Percentiles rank a stretch among this genome's conserved stretches.
phyloP scores from a whole-genome alignment of 2,888 invertebrate genomes.

The Agrilus mali region DNA sequence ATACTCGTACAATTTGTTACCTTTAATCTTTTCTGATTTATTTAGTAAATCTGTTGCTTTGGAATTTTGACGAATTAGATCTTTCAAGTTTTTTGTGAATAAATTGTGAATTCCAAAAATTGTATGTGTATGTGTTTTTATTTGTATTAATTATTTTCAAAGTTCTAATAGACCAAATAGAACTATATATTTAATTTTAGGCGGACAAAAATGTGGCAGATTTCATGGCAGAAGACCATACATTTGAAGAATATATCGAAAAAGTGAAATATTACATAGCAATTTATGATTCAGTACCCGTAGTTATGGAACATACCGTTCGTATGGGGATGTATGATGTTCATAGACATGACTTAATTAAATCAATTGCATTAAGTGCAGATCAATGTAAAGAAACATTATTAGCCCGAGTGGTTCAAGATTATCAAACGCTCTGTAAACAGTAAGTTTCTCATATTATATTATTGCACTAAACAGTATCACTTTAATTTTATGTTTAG shows the following conservation, averaged over 20 bases:
- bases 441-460: constrained; percentile 39
- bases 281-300: constrained; percentile 48
- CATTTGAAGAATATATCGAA: constrained; percentile 50
- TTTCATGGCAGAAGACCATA: constrained; percentile 53
- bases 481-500: constrained; percentile 32
- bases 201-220: constrained; percentile 47
- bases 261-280: constrained; percentile 49
- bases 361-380: constrained; percentile 54
- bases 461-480: no score
- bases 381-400: constrained; percentile 55
- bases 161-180: neutral
- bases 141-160: neutral
- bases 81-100: no score
- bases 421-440: constrained; percentile 69
- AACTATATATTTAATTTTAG: constrained; percentile 28
- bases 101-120: no score
- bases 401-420: constrained; percentile 59
- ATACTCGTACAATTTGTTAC: neutral
- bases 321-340: constrained; percentile 78
- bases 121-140: neutral
- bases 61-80: no score
- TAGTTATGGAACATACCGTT: constrained; percentile 48
- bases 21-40: no score
- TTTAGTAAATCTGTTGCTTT: no score
- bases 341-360: constrained; percentile 66